Evolutionary conservation across 2,113 vertebrate genomes (phyloP).

Genomic region (Labeo catla): DNA sequence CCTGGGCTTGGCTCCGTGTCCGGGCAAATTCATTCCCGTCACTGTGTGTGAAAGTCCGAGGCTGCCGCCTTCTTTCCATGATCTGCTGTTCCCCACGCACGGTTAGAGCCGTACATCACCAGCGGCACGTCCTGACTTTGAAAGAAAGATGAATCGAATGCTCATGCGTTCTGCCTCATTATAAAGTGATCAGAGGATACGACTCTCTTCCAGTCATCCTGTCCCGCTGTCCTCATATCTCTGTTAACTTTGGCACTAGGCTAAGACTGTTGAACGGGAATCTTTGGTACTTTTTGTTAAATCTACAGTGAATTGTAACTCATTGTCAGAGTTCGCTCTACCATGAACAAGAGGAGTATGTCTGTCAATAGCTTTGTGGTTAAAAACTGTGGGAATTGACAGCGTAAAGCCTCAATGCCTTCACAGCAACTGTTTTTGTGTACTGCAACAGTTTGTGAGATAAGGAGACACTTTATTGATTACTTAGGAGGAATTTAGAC

Average conservation of each 20-base stretch:
- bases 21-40: constrained; percentile 75
- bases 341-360: not conserved
- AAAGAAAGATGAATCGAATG: not conserved
- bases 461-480: not conserved
- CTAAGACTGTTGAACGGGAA: not conserved
- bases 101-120: constrained; percentile 6
- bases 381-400: not conserved
- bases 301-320: constrained; percentile 7
- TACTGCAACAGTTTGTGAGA: not conserved
- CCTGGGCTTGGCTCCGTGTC: constrained; percentile 71
- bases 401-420: not conserved
- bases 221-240: not conserved
- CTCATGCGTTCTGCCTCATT: not conserved
- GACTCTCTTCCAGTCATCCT: not conserved
- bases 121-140: not conserved
- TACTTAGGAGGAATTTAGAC: not conserved
- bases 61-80: constrained; percentile 65
- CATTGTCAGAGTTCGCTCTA: not conserved
- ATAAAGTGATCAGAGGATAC: not conserved
- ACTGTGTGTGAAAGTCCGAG: constrained; percentile 38
- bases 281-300: constrained; percentile 20
- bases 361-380: not conserved
- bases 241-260: constrained; percentile 27
- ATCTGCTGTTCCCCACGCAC: constrained; percentile 40
- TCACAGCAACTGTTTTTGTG: not conserved